phyloP scores from a whole-genome alignment of 2,888 invertebrate species.

The Tenodera sinensis region DNA sequence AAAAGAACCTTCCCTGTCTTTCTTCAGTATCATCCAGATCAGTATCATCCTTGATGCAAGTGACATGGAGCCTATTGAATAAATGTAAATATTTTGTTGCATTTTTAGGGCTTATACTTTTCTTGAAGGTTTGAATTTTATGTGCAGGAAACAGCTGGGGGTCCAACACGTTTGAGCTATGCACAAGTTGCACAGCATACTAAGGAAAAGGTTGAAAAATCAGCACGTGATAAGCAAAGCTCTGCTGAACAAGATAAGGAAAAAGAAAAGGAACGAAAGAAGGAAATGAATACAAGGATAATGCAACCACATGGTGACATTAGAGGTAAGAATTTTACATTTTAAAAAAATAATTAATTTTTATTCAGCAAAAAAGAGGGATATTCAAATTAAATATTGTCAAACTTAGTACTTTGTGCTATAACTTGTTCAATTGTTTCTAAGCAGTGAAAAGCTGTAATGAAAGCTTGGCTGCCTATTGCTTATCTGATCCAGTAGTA shows the following conservation, averaged over 20 bases:
- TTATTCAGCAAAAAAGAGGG: not conserved
- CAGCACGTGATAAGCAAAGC: conserved; percentile 30
- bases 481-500: no score
- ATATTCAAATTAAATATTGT: no score
- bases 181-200: conserved; percentile 65
- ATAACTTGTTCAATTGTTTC: no score
- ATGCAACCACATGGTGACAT: conserved; percentile 27
- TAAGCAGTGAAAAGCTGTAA: no score
- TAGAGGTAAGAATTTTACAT: conserved; percentile 24
- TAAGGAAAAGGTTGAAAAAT: conserved; percentile 46
- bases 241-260: conserved; percentile 24
- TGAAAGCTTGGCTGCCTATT: no score
- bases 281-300: conserved; percentile 29
- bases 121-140: not conserved
- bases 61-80: no score
- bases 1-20: no score
- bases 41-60: no score
- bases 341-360: not conserved
- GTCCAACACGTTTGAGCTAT: conserved; percentile 54
- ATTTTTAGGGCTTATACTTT: no score
- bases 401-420: no score
- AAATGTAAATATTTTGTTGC: no score
- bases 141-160: conserved; percentile 5
- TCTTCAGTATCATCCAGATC: no score
- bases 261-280: conserved; percentile 33